Conservation (phyloP, 2,888 invertebrate genomes). For the Anthrax anthrax region DNA sequence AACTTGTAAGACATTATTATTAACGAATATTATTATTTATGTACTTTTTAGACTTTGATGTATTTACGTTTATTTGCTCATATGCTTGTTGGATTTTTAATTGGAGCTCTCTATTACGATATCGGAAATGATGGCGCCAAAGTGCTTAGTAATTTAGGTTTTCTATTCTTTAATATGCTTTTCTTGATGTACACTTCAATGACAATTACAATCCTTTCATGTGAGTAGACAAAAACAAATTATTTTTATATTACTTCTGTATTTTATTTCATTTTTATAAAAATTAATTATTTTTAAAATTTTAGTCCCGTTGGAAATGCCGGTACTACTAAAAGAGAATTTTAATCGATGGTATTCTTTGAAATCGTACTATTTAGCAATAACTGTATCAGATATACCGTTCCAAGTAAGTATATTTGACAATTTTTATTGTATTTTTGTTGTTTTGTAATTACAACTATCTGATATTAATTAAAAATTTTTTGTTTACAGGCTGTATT, state of each 20-base stretch:
- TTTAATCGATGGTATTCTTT: slow-evolving; percentile 96
- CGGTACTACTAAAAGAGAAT: slow-evolving; percentile 85
- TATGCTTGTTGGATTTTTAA: slow-evolving; percentile 81
- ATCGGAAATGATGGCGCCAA: slow-evolving; percentile 94
- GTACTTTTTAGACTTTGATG: slow-evolving; percentile 83
- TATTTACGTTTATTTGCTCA: slow-evolving; percentile 88
- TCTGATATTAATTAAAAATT: background rate
- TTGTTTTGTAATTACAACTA: too few relatives aligned
- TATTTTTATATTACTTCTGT: too few relatives aligned
- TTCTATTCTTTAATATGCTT: slow-evolving; percentile 95
- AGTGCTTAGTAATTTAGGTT: slow-evolving; percentile 90
- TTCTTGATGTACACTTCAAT: slow-evolving; percentile 99
- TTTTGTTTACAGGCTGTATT: slow-evolving; percentile 64
- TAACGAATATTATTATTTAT: too few relatives aligned
- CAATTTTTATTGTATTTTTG: too few relatives aligned
- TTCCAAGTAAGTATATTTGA: slow-evolving; percentile 74
- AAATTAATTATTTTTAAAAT: slow-evolving; percentile 13
- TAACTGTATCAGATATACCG: slow-evolving; percentile 93
- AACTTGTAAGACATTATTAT: too few relatives aligned
- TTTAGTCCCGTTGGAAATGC: slow-evolving; percentile 89
- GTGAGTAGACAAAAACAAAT: slow-evolving; percentile 43
- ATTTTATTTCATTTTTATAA: slow-evolving; percentile 1
- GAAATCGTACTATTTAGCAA: slow-evolving; percentile 86
- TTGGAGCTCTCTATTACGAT: slow-evolving; percentile 89
- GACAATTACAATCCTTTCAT: slow-evolving; percentile 96